These are phyloP conservation scores for Sparus aurata DNA, from an alignment of 2,797 vertebrate species.

Conservation along the genomic window DNA sequence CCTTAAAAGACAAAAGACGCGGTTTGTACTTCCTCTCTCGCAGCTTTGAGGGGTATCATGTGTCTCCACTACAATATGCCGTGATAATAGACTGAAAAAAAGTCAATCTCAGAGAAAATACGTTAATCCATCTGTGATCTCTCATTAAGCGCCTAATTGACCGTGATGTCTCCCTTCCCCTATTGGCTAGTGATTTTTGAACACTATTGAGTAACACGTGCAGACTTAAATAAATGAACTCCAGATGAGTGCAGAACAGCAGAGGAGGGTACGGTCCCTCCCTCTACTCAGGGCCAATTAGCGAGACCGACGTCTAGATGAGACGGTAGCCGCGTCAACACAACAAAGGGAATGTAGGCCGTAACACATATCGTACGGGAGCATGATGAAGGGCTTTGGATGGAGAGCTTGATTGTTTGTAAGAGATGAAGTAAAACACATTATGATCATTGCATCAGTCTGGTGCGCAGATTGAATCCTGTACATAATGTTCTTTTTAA, in stretches of 20 bases:
- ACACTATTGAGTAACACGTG: conserved; percentile 66
- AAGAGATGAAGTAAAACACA: neutral
- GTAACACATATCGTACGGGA: conserved; percentile 59
- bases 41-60: neutral
- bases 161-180: conserved; percentile 42
- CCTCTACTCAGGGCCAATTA: conserved; percentile 45
- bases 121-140: conserved; percentile 57
- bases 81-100: conserved; percentile 51
- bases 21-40: neutral
- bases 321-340: conserved; percentile 66
- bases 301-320: conserved; percentile 62
- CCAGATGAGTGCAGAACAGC: conserved; percentile 64
- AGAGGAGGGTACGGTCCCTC: conserved; percentile 55
- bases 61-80: conserved; percentile 3
- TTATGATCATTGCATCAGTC: neutral
- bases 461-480: neutral
- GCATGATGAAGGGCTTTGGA: conserved; percentile 34
- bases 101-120: conserved; percentile 28
- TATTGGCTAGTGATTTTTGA: conserved; percentile 63
- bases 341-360: conserved; percentile 61
- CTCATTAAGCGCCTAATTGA: conserved; percentile 76
- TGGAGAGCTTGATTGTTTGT: conserved; percentile 21
- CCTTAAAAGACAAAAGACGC: conserved; percentile 1
- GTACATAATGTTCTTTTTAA: neutral
- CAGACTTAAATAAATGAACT: conserved; percentile 60